Percentiles rank a stretch among this genome's conserved stretches.
Conservation (phyloP, 2,113 vertebrate species). For the Acrocephalus kingi region DNA sequence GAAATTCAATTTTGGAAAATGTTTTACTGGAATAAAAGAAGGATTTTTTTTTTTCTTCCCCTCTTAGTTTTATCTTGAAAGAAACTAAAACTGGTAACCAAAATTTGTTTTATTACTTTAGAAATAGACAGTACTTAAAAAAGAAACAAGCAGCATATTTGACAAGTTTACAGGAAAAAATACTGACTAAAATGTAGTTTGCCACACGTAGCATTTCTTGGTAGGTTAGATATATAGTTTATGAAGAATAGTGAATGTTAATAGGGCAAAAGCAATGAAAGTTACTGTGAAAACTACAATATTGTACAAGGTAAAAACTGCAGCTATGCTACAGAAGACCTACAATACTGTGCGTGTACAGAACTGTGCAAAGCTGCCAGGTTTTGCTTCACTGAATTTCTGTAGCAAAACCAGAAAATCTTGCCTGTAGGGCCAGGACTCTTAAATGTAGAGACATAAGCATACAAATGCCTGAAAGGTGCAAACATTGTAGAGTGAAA, state of each 20-base stretch:
- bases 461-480: slow-evolving; percentile 9
- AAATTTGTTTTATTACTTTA: background rate
- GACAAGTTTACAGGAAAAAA: background rate
- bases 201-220: background rate
- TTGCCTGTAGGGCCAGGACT: slow-evolving; percentile 38
- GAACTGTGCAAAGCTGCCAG: slow-evolving; percentile 40
- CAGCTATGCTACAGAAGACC: background rate
- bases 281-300: background rate
- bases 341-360: background rate
- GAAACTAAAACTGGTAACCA: background rate
- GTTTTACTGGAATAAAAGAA: background rate
- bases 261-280: slow-evolving; percentile 35
- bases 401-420: slow-evolving; percentile 57
- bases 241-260: background rate
- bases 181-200: background rate
- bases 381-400: slow-evolving; percentile 61
- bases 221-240: slow-evolving; percentile 33
- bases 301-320: background rate
- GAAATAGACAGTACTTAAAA: background rate
- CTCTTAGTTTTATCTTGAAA: background rate
- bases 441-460: background rate
- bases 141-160: background rate
- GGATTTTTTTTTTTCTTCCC: background rate
- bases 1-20: background rate
- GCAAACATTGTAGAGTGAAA: background rate